These are phyloP conservation scores for Tetramorium simillimum DNA, from an alignment of 1,140 invertebrate species.

Conservation along the genomic window DNA sequence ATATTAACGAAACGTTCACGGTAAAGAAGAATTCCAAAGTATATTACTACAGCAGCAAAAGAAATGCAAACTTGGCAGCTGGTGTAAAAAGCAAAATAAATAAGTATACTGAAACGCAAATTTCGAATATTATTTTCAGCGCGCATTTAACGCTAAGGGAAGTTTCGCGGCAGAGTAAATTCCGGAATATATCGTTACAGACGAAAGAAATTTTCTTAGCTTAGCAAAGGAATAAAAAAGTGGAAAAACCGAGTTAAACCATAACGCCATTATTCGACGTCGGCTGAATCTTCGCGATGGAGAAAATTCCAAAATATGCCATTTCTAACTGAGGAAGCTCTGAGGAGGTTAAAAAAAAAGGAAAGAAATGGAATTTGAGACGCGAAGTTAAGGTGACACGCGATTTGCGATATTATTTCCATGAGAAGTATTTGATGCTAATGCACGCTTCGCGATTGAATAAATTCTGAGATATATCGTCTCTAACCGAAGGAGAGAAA, in stretches of 20 bases:
- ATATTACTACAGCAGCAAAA: background rate
- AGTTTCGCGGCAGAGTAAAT: conserved; percentile 24
- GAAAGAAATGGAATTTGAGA: background rate
- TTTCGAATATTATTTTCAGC: conserved; percentile 48
- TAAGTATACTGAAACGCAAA: background rate
- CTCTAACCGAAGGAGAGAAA: conserved; percentile 11
- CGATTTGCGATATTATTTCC: conserved; percentile 28
- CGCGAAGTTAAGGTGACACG: background rate
- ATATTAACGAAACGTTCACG: background rate
- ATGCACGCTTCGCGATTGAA: background rate
- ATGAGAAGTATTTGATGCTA: background rate
- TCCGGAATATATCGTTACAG: conserved; percentile 28
- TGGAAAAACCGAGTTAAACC: conserved; percentile 21
- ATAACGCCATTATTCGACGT: conserved; percentile 32
- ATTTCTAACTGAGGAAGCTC: background rate
- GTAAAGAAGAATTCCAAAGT: background rate
- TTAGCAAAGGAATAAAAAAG: conserved; percentile 11
- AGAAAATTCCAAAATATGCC: conserved; percentile 35
- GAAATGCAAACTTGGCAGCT: background rate
- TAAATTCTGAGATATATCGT: conserved; percentile 31
- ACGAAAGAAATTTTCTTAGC: conserved; percentile 40
- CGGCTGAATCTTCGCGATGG: conserved; percentile 10
- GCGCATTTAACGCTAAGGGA: conserved; percentile 22
- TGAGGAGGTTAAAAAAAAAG: background rate
- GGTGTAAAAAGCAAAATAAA: conserved; percentile 1